Percentiles rank a stretch among this genome's conserved stretches.
phyloP scores from a whole-genome alignment of 2,888 invertebrate species.

The Allygus modestus region DNA sequence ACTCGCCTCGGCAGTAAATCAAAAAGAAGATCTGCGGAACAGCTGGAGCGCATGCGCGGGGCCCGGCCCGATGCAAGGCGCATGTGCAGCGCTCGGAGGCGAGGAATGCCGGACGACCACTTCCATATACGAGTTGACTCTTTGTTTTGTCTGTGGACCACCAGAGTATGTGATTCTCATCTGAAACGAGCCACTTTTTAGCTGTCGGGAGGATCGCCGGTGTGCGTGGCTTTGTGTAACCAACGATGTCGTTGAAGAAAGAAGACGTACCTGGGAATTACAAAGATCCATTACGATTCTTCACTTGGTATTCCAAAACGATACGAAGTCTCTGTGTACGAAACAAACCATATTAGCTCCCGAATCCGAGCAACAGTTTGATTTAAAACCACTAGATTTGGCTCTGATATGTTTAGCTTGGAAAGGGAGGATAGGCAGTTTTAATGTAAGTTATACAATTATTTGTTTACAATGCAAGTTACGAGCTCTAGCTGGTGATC shows the following conservation, averaged over 20 bases:
- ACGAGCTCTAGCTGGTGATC: too few relatives aligned
- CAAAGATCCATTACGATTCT: too few relatives aligned
- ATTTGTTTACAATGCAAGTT: too few relatives aligned
- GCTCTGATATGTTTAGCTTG: too few relatives aligned
- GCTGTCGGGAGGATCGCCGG: background rate
- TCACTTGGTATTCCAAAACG: too few relatives aligned
- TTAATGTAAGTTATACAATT: too few relatives aligned
- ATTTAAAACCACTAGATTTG: too few relatives aligned
- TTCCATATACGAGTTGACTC: constrained; percentile 25
- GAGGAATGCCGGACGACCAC: constrained; percentile 39
- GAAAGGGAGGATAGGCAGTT: too few relatives aligned
- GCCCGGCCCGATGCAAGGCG: background rate
- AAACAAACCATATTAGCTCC: too few relatives aligned
- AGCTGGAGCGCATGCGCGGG: background rate
- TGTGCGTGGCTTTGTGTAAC: background rate
- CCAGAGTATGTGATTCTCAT: constrained; percentile 34
- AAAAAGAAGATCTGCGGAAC: background rate
- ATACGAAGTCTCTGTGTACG: too few relatives aligned
- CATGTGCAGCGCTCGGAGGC: constrained; percentile 28
- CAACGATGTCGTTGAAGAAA: background rate
- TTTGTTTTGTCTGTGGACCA: constrained; percentile 47
- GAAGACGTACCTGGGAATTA: too few relatives aligned
- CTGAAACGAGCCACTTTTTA: constrained; percentile 40
- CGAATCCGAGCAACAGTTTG: too few relatives aligned
- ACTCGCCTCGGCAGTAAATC: background rate